Conservation (phyloP, 2,888 invertebrate genomes). For the Eilema griseolum region DNA sequence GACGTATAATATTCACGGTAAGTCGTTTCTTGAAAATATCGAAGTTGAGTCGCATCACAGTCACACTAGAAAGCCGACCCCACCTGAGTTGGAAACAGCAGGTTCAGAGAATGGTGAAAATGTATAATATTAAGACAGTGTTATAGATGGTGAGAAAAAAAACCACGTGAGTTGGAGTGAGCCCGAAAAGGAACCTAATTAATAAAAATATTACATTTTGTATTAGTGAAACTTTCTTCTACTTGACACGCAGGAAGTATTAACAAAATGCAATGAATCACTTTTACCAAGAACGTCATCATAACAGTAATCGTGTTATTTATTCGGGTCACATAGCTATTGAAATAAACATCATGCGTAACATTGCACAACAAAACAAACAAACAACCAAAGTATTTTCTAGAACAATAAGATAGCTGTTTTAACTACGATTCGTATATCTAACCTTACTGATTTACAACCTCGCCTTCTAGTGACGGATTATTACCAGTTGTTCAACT, state of each 20-base stretch:
- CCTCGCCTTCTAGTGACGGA: not conserved
- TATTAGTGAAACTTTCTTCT: not conserved
- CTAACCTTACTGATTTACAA: not conserved
- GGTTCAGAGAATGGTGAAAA: too few relatives aligned
- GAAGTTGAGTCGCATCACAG: too few relatives aligned
- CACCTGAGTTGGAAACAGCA: too few relatives aligned
- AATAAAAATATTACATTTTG: not conserved
- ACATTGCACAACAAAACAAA: not conserved
- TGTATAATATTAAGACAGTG: too few relatives aligned
- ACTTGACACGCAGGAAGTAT: constrained; percentile 1
- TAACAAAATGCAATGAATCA: constrained; percentile 7
- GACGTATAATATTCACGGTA: too few relatives aligned
- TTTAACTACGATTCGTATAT: too few relatives aligned
- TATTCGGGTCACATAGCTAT: constrained; percentile 29
- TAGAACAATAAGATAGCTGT: not conserved
- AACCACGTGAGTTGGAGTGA: too few relatives aligned
- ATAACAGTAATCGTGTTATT: constrained; percentile 10
- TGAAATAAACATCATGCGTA: constrained; percentile 13
- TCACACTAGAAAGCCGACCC: too few relatives aligned
- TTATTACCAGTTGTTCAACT: too few relatives aligned
- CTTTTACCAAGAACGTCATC: constrained; percentile 23
- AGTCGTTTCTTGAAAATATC: too few relatives aligned
- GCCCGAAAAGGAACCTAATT: not conserved
- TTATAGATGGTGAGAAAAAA: too few relatives aligned
- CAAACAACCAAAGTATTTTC: not conserved